These are phyloP conservation scores for Palythoa grandis DNA, from an alignment of 92 coral and sea anemone genomes.

Conservation along the genomic window DNA sequence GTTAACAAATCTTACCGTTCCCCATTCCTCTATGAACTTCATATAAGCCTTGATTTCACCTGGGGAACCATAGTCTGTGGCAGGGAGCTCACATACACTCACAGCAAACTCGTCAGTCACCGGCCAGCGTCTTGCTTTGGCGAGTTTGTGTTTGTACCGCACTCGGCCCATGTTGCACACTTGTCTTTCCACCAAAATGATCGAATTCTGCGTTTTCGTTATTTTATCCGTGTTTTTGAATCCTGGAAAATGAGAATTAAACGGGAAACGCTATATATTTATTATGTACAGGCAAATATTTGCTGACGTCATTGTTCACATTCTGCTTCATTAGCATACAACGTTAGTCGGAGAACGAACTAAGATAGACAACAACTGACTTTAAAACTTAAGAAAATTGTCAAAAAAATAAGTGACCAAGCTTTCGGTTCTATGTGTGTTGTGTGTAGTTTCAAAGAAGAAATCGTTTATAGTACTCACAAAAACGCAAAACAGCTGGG, in stretches of 20 bases:
- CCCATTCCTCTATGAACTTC: slow-evolving; percentile 26
- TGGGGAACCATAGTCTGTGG: slow-evolving; percentile 3
- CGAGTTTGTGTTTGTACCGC: neutral
- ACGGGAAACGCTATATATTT: neutral
- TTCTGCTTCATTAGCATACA: no score
- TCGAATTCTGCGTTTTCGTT: neutral
- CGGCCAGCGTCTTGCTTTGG: slow-evolving; percentile 16
- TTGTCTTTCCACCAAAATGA: slow-evolving; percentile 1
- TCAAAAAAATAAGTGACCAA: no score
- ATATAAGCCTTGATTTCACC: slow-evolving; percentile 3
- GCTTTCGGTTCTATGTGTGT: no score
- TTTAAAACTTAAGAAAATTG: no score
- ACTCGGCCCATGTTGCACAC: slow-evolving; percentile 19
- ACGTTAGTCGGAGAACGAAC: no score
- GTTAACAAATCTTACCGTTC: slow-evolving; percentile 2
- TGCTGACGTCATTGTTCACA: no score
- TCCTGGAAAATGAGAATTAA: neutral
- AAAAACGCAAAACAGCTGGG: no score
- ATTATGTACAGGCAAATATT: neutral
- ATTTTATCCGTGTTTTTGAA: neutral
- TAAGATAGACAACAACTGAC: no score
- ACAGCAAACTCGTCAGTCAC: slow-evolving; percentile 28
- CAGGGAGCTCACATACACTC: slow-evolving; percentile 23
- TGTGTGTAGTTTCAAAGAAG: no score
- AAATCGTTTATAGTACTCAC: no score